phyloP scores from a whole-genome alignment of 1,140 invertebrate genomes.

The Drosophila kohkoa region DNA sequence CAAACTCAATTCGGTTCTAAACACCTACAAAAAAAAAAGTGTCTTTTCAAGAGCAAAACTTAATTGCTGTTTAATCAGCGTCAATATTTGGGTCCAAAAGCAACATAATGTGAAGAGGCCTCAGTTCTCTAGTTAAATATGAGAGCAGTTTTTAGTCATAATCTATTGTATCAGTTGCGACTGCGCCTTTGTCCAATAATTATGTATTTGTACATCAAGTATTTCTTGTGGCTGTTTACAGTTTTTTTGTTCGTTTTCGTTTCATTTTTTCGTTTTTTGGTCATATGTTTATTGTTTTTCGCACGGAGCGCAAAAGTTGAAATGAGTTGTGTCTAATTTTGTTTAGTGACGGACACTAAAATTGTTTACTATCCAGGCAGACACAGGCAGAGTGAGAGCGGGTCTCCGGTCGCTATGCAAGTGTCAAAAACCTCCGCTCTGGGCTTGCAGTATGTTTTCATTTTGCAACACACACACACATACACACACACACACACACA shows the following conservation, averaged over 20 bases:
- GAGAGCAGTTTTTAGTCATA: conserved; percentile 3
- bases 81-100: conserved; percentile 58
- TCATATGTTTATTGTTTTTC: conserved; percentile 56
- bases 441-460: conserved; percentile 12
- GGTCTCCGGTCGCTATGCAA: not conserved
- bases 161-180: conserved; percentile 11
- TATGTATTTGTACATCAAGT: conserved; percentile 34
- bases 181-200: conserved; percentile 34
- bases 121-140: conserved; percentile 58
- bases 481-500: not conserved
- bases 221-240: conserved; percentile 57
- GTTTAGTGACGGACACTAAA: conserved; percentile 70
- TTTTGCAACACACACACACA: conserved; percentile 15
- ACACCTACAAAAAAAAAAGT: not conserved
- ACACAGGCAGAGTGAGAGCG: not conserved
- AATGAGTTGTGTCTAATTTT: conserved; percentile 73
- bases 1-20: conserved; percentile 63
- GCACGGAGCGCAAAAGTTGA: conserved; percentile 57
- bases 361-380: conserved; percentile 55
- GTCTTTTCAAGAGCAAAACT: conserved; percentile 54
- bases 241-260: conserved; percentile 32
- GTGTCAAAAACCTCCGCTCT: conserved; percentile 56
- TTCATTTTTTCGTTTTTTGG: conserved; percentile 30
- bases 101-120: conserved; percentile 25
- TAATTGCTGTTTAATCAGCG: conserved; percentile 75